phyloP scores from a whole-genome alignment of 1,140 invertebrate genomes.

The Nephila pilipes region DNA sequence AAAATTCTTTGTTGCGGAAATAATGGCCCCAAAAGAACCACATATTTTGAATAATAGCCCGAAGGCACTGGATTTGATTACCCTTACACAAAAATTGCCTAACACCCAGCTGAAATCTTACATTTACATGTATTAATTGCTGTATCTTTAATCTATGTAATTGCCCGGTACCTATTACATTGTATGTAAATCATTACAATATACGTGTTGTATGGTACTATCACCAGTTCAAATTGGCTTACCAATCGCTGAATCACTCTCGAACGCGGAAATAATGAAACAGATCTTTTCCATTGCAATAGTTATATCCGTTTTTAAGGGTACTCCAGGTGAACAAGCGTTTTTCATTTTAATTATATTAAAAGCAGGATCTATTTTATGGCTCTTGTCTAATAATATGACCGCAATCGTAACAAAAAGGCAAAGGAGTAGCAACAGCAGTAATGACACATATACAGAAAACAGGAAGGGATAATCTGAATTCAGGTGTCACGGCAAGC shows the following conservation, averaged over 20 bases:
- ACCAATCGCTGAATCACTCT: neutral
- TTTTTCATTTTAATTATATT: constrained; percentile 58
- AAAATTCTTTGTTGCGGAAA: neutral
- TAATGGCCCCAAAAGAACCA: neutral
- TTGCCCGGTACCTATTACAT: neutral
- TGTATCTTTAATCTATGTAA: neutral
- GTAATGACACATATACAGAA: constrained; percentile 27
- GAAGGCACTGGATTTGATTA: neutral
- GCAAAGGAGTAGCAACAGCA: constrained; percentile 15
- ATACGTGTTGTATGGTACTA: constrained; percentile 7
- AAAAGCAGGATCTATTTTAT: constrained; percentile 54
- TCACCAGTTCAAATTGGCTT: constrained; percentile 8
- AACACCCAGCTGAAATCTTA: neutral
- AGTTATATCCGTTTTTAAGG: constrained; percentile 36
- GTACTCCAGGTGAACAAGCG: neutral
- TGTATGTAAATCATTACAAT: constrained; percentile 51
- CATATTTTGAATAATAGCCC: neutral
- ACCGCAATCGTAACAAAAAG: constrained; percentile 35
- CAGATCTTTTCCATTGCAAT: neutral
- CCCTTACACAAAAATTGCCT: neutral
- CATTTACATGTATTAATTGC: constrained; percentile 48
- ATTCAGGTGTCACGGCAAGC: constrained; percentile 54
- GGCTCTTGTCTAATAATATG: neutral
- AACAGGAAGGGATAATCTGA: constrained; percentile 72
- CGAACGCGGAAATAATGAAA: constrained; percentile 64